These are phyloP conservation scores for Misgurnus mizolepis DNA, from an alignment of 2,113 vertebrate genomes.

Conservation along the genomic window DNA sequence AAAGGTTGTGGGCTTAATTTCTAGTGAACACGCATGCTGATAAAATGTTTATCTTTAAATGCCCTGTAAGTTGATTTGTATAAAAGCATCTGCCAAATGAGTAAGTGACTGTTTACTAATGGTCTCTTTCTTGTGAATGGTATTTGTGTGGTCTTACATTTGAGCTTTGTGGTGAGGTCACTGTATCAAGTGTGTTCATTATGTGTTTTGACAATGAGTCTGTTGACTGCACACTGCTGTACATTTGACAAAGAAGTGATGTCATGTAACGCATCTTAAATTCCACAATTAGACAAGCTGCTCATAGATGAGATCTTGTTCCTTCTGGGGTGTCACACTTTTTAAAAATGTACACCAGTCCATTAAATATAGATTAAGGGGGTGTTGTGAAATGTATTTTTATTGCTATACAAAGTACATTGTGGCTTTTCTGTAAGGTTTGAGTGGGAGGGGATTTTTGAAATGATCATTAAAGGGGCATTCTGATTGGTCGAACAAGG, in stretches of 20 bases:
- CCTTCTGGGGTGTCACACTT: not conserved
- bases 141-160: not conserved
- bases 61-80: too few relatives aligned
- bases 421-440: not conserved
- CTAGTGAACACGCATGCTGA: too few relatives aligned
- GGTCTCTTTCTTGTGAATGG: not conserved
- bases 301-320: conserved; percentile 1
- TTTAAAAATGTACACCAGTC: conserved; percentile 10
- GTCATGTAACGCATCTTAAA: conserved; percentile 20
- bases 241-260: conserved; percentile 9
- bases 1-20: too few relatives aligned
- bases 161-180: not conserved
- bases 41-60: too few relatives aligned
- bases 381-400: not conserved
- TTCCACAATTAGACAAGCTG: conserved; percentile 19
- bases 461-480: not conserved
- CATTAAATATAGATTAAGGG: conserved; percentile 31
- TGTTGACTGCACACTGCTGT: not conserved
- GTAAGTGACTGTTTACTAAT: not conserved
- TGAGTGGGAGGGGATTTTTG: not conserved
- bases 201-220: not conserved
- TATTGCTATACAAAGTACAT: not conserved
- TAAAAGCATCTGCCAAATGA: too few relatives aligned
- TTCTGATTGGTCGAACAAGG: conserved; percentile 30
- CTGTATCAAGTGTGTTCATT: conserved; percentile 14